Evolutionary conservation across 2,888 invertebrate species (phyloP).

Genomic region (Epinotia ramella): DNA sequence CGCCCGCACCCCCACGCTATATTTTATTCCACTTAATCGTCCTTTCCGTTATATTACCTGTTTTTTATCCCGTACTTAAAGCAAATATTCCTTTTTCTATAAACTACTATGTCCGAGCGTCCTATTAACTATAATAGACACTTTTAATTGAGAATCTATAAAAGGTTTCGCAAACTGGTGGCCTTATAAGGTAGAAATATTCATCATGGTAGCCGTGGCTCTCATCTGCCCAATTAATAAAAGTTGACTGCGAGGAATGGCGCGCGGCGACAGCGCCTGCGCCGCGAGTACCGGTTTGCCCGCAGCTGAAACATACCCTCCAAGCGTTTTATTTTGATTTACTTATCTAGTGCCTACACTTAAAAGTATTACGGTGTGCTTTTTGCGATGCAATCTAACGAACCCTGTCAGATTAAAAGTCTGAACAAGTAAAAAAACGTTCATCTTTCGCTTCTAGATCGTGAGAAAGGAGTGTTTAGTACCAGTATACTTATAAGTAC

Average conservation of each 20-base stretch:
- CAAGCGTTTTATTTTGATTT: slow-evolving; percentile 83
- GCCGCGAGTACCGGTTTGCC: slow-evolving; percentile 73
- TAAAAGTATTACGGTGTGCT: slow-evolving; percentile 22
- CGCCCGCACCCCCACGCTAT: slow-evolving; percentile 83
- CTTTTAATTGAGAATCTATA: slow-evolving; percentile 85
- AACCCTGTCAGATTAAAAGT: slow-evolving; percentile 30
- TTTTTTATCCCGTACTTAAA: slow-evolving; percentile 80
- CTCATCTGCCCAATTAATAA: slow-evolving; percentile 86
- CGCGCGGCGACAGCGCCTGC: slow-evolving; percentile 69
- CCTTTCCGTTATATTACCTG: slow-evolving; percentile 84
- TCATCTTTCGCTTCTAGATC: not conserved
- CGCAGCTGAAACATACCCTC: slow-evolving; percentile 78
- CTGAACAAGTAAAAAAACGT: slow-evolving; percentile 12
- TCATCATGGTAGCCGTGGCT: slow-evolving; percentile 81
- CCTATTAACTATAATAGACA: slow-evolving; percentile 84
- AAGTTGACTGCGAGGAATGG: slow-evolving; percentile 83
- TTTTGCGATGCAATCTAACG: slow-evolving; percentile 32
- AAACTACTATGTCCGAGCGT: slow-evolving; percentile 74
- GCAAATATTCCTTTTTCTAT: slow-evolving; percentile 82
- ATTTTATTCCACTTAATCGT: slow-evolving; percentile 85
- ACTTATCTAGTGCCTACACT: slow-evolving; percentile 66
- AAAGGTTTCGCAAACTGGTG: slow-evolving; percentile 83
- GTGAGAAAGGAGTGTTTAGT: not conserved
- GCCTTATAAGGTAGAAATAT: slow-evolving; percentile 80
- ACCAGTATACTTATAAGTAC: not conserved